A percentile compares a stretch with the other conserved stretches of the same genome.
phyloP scores from a whole-genome alignment of 2,888 invertebrate species.

The Hemicrepidius hirtus region DNA sequence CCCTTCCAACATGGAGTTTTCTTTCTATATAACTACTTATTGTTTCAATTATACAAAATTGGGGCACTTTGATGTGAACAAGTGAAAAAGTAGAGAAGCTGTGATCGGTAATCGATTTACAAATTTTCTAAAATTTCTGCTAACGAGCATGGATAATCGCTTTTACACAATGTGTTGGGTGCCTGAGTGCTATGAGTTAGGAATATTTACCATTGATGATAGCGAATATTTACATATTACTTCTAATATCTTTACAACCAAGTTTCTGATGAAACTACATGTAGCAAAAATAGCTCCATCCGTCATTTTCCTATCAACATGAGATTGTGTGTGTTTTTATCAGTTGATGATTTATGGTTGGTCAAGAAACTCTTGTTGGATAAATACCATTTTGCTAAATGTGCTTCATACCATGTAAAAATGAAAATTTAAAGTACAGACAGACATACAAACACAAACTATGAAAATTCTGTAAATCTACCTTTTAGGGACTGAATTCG shows the following conservation, averaged over 20 bases:
- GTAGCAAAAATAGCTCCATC: too few relatives aligned
- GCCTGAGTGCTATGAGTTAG: constrained; percentile 42
- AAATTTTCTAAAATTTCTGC: constrained; percentile 44
- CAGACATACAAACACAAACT: too few relatives aligned
- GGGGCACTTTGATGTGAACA: constrained; percentile 63
- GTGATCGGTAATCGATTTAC: constrained; percentile 45
- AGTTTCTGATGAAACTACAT: constrained; percentile 8
- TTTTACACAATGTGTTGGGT: constrained; percentile 33
- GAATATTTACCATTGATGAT: constrained; percentile 39
- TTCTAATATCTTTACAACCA: neutral
- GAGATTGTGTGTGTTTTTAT: too few relatives aligned
- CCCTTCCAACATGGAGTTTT: constrained; percentile 49
- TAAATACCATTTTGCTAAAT: too few relatives aligned
- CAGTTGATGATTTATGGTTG: too few relatives aligned
- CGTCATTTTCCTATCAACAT: too few relatives aligned
- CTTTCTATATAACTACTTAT: constrained; percentile 50
- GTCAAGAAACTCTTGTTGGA: too few relatives aligned
- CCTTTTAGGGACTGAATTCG: too few relatives aligned
- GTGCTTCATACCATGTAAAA: too few relatives aligned
- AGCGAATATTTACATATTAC: constrained; percentile 32
- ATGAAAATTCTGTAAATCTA: too few relatives aligned
- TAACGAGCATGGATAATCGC: constrained; percentile 35
- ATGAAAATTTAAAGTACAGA: too few relatives aligned
- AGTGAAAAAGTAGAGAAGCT: constrained; percentile 54
- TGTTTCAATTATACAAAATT: constrained; percentile 58